These are phyloP conservation scores for Bambusicola thoracicus DNA, from an alignment of 2,113 vertebrate species.

Conservation along the genomic window DNA sequence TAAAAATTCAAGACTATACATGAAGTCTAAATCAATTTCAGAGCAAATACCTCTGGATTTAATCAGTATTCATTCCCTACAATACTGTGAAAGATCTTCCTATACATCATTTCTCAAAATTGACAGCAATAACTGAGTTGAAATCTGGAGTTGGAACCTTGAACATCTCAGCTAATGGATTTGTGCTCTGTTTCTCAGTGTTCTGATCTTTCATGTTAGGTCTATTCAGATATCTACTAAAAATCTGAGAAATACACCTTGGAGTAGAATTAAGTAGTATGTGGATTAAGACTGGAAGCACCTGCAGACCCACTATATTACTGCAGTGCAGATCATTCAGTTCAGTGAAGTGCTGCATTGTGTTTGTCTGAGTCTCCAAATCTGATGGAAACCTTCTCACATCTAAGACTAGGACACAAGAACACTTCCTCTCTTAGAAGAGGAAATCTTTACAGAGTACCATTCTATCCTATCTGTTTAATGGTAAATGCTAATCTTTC, in stretches of 20 bases:
- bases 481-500: not conserved
- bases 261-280: not conserved
- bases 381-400: not conserved
- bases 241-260: not conserved
- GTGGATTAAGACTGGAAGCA: not conserved
- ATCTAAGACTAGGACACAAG: not conserved
- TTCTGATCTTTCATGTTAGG: not conserved
- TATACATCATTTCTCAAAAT: not conserved
- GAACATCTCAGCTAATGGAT: not conserved
- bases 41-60: not conserved
- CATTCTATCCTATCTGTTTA: not conserved
- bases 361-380: not conserved
- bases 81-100: not conserved
- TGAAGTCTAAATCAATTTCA: not conserved
- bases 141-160: not conserved
- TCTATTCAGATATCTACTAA: not conserved
- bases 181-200: too few relatives aligned
- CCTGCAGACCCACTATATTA: fast-evolving
- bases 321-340: not conserved
- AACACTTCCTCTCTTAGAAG: not conserved
- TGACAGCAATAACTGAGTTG: too few relatives aligned
- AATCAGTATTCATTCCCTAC: not conserved
- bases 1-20: not conserved
- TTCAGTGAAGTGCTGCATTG: not conserved
- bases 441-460: not conserved